Percentiles rank a stretch among this genome's conserved stretches.
phyloP scores from a whole-genome alignment of 2,113 vertebrate species.

The Rhabdornis inornatus region DNA sequence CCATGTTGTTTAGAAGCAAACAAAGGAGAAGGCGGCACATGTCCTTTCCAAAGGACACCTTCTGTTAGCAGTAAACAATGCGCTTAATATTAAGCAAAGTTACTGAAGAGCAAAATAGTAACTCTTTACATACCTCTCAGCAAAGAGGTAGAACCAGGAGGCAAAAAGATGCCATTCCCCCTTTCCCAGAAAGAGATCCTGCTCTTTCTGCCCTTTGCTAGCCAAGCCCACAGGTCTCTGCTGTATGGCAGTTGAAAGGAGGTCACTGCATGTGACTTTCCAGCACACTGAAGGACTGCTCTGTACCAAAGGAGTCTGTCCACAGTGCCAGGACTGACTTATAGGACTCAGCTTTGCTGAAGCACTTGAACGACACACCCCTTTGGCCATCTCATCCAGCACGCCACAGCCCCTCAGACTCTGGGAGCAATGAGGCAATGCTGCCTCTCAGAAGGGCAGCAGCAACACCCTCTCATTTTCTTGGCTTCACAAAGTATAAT shows the following conservation, averaged over 20 bases:
- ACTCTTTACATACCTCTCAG: not conserved
- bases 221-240: not conserved
- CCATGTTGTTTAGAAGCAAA: not conserved
- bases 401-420: not conserved
- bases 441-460: not conserved
- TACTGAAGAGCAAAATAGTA: not conserved
- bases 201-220: not conserved
- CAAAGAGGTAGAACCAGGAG: not conserved
- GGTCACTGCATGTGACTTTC: not conserved
- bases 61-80: constrained; percentile 36
- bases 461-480: not conserved
- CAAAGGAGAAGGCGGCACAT: not conserved
- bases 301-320: not conserved
- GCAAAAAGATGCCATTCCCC: not conserved
- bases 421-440: not conserved
- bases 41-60: constrained; percentile 2
- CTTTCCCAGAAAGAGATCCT: not conserved
- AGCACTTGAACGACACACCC: not conserved
- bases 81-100: not conserved
- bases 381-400: not conserved
- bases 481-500: not conserved
- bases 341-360: not conserved
- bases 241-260: not conserved
- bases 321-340: not conserved
- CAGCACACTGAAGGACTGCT: not conserved